Conservation (phyloP, 2,888 invertebrate species). For the Eupithecia insigniata region DNA sequence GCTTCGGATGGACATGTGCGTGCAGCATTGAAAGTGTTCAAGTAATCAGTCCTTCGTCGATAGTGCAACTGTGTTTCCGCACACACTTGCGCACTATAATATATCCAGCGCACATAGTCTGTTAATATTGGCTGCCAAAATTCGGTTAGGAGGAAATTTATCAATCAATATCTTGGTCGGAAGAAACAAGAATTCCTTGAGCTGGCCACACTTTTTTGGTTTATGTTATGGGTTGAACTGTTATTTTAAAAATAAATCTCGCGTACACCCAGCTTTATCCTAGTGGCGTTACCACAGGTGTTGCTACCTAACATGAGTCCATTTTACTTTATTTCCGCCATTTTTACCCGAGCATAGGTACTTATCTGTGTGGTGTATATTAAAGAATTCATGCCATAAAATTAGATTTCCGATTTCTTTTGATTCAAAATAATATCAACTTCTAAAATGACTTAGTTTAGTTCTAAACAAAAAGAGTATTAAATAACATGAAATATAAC, state of each 20-base stretch:
- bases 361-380: not conserved
- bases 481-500: not conserved
- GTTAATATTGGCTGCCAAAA: not conserved
- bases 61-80: too few relatives aligned
- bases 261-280: not conserved
- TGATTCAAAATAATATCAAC: not conserved
- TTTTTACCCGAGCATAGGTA: not conserved
- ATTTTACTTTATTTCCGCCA: not conserved
- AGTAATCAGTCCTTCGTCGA: too few relatives aligned
- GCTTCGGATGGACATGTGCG: too few relatives aligned
- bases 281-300: not conserved
- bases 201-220: not conserved
- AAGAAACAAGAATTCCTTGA: not conserved
- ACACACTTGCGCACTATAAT: not conserved
- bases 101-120: not conserved
- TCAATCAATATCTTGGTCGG: not conserved
- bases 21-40: too few relatives aligned
- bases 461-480: not conserved
- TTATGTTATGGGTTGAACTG: not conserved
- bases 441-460: not conserved
- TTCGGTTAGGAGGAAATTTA: too few relatives aligned
- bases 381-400: constrained; percentile 9
- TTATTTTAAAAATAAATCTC: not conserved
- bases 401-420: constrained; percentile 4
- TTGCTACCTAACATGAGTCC: constrained; percentile 1